A percentile compares a stretch with the other conserved stretches of the same genome.
These are phyloP conservation scores for Bos javanicus DNA, from an alignment of 2,113 vertebrate genomes.

Conservation along the genomic window DNA sequence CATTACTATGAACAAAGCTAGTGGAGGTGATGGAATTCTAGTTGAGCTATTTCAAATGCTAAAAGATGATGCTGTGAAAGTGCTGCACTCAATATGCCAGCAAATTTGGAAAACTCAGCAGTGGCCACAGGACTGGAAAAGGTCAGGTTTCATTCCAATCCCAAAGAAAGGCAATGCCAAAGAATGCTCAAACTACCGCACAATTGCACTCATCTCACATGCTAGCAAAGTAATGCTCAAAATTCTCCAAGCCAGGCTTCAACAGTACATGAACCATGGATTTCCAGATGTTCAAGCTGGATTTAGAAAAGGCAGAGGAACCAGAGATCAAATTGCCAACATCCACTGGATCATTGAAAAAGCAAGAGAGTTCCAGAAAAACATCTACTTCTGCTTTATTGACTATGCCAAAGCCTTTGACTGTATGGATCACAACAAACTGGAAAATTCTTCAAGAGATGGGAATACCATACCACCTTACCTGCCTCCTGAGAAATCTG, in stretches of 20 bases:
- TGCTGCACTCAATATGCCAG: background rate
- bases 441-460: background rate
- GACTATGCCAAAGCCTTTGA: background rate
- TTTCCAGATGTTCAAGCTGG: background rate
- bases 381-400: background rate
- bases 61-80: background rate
- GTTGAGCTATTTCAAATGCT: background rate
- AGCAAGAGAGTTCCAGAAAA: background rate
- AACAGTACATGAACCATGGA: background rate
- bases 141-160: too few species aligned
- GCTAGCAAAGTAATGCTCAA: background rate
- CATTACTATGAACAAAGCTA: background rate
- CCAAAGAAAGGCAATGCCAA: too few species aligned
- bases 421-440: background rate
- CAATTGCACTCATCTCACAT: background rate
- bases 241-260: background rate
- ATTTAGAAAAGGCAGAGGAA: background rate
- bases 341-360: background rate
- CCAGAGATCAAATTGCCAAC: background rate
- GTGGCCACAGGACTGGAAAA: too few species aligned
- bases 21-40: background rate
- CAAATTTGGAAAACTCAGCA: too few species aligned
- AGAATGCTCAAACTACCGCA: background rate
- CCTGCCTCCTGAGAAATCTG: background rate
- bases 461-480: background rate